Evolutionary conservation across 92 coral and sea anemone genomes (phyloP), one percentile per base, ranked within the genome.

Genomic region (Umimayanthus kanabou): DNA sequence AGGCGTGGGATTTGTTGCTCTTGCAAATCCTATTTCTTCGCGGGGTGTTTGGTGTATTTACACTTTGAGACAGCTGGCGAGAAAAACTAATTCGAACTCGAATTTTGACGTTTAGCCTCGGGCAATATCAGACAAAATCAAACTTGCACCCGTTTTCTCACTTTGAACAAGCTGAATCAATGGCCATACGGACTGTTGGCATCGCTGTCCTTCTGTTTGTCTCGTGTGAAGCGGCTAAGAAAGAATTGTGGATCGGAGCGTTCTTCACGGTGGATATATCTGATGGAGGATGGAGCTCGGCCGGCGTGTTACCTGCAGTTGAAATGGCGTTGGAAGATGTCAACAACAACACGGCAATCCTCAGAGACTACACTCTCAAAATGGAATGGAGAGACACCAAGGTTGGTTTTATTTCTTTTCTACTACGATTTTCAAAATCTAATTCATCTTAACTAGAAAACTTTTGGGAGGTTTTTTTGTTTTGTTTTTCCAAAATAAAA

Each of bases 211-310:
- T 39, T 29, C 6, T 57, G 13, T 20, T 80, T 25, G 15, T 16
- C 14, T 80, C 72, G 40, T 80, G 57, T 49, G 82, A 88, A 53
- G 75, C 86, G 10, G 58, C 88, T 23, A 83, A 81, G 84, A 91
- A 69, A 65, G 87, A 88, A 26, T 22, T 91, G 55, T 92, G 92
- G 94, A 37, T 92, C 42, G 94, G 94, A 9, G 94, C 88, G 0
- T 92, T 92, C 49, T 72, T 85, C 28, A 85, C 94, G 4, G 88
- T 92, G 58, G 90, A 92, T 89, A 84, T 89, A 9, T 85, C 92
- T 37, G 92, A 40, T 15, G 94, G 92, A 5, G 94, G 94, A 22
- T 92, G 94, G 94, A 89, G 88, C 43, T 92, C 94, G 33, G 94
- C 89, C 10, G 94, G 94, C 5, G 92, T 89, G 58, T 82, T 92